Percentiles rank a stretch among this genome's conserved stretches.
phyloP scores from a whole-genome alignment of 2,113 vertebrate species.

The Semnornis frantzii region DNA sequence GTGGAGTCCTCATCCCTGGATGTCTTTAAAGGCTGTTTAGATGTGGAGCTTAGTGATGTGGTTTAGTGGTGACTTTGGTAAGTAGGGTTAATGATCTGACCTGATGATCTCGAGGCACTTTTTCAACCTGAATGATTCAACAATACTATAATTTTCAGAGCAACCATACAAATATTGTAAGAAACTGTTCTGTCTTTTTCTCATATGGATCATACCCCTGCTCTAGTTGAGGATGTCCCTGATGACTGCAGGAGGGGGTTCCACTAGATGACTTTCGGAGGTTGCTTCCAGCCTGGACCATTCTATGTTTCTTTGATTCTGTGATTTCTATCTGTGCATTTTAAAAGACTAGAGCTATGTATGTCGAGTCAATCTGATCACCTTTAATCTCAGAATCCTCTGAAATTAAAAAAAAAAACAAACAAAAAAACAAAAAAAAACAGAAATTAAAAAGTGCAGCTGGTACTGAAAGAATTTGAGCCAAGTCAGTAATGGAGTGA shows the following conservation, averaged over 20 bases:
- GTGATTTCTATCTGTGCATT: not conserved
- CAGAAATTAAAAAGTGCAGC: not conserved
- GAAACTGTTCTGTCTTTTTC: not conserved
- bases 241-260: too few species aligned
- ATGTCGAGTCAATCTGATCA: not conserved
- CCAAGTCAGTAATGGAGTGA: not conserved
- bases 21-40: too few species aligned
- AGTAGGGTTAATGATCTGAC: too few species aligned
- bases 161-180: not conserved
- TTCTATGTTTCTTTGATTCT: too few species aligned
- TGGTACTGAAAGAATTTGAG: not conserved
- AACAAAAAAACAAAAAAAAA: not conserved
- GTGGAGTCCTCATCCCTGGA: too few species aligned
- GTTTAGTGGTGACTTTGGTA: too few species aligned
- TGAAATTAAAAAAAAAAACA: not conserved
- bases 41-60: too few species aligned
- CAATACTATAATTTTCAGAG: not conserved
- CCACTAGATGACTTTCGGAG: too few species aligned
- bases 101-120: too few species aligned
- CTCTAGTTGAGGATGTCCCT: too few species aligned
- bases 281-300: too few species aligned
- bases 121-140: too few species aligned
- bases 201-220: not conserved
- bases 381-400: not conserved
- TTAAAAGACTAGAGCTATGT: not conserved